Conservation (phyloP, 2,797 vertebrate genomes). For the Chloroceryle inda region DNA sequence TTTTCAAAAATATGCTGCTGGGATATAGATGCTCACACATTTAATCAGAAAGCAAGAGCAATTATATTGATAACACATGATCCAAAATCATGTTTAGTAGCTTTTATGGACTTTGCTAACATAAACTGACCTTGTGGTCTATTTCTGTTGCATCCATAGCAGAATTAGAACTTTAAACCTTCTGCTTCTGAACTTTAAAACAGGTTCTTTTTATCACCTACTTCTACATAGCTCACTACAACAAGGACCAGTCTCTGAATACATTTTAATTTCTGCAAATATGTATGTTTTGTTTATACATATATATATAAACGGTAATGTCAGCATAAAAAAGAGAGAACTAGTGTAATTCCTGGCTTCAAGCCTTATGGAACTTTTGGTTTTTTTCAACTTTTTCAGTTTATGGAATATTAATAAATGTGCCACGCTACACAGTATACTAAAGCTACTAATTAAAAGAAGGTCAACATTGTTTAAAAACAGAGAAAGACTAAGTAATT, state of each 20-base stretch:
- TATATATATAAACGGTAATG: not conserved
- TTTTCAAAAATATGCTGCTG: not conserved
- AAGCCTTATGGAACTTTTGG: not conserved
- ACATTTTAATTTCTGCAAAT: not conserved
- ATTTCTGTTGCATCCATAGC: not conserved
- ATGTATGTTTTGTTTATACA: too few relatives aligned
- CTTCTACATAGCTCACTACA: not conserved
- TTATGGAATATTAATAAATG: not conserved
- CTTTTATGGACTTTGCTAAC: not conserved
- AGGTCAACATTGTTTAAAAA: not conserved
- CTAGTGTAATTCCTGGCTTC: not conserved
- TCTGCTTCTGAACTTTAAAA: not conserved
- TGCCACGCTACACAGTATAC: not conserved
- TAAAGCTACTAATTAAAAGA: not conserved
- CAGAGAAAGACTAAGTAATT: not conserved
- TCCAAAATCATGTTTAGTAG: not conserved
- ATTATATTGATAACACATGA: not conserved
- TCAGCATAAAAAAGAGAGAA: not conserved
- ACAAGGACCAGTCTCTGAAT: not conserved
- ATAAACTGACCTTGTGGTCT: not conserved
- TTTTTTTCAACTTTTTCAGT: not conserved
- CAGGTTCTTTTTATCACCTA: not conserved
- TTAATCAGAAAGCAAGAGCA: not conserved
- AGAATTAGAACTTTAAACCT: not conserved
- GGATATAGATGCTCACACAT: not conserved